These are phyloP conservation scores for Eubasilissa regina DNA, from an alignment of 1,140 invertebrate genomes.

Conservation along the genomic window DNA sequence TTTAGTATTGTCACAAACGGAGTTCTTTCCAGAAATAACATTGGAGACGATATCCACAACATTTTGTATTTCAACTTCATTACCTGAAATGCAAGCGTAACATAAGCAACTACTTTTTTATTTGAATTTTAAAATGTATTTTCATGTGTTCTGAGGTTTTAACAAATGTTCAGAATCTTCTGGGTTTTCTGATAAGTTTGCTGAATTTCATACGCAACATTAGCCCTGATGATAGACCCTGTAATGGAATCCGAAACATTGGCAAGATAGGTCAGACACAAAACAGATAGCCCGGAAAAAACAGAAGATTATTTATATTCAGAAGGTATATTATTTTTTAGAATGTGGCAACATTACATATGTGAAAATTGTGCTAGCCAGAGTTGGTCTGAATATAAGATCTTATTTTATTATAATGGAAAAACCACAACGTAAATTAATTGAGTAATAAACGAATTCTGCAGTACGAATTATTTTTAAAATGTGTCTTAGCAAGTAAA, in stretches of 20 bases:
- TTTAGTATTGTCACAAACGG: constrained; percentile 25
- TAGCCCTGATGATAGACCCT: no score
- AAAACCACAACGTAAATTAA: no score
- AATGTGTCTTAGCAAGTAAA: neutral
- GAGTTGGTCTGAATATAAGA: no score
- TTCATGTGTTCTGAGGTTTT: neutral
- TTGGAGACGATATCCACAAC: constrained; percentile 44
- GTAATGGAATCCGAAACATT: no score
- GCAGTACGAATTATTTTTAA: neutral
- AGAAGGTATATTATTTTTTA: no score
- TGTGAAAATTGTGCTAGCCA: no score
- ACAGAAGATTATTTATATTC: no score
- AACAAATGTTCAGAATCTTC: neutral
- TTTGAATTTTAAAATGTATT: neutral
- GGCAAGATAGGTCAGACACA: no score
- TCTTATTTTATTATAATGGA: no score
- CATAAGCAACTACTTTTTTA: neutral
- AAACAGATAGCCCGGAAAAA: no score
- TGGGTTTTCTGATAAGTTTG: neutral
- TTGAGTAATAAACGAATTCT: neutral
- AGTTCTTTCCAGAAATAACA: constrained; percentile 45
- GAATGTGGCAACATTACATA: no score
- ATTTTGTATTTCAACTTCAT: constrained; percentile 45
- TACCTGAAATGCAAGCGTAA: constrained; percentile 50
- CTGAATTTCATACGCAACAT: neutral